These are phyloP conservation scores for Heterochromis multidens DNA, from an alignment of 2,113 vertebrate genomes.

Conservation along the genomic window DNA sequence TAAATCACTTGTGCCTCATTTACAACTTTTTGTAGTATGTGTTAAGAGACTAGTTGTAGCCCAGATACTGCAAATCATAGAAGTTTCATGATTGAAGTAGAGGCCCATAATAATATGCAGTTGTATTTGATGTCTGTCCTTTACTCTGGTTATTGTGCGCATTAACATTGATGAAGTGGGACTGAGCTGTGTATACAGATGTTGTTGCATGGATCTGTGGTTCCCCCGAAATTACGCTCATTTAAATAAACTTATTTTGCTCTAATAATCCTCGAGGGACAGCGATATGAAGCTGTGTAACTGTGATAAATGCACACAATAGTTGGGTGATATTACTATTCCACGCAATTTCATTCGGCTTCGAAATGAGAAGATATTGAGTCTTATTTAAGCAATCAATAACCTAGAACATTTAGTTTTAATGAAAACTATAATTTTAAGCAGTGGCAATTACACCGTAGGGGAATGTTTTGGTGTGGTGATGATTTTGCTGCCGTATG, in stretches of 20 bases:
- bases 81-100: neutral
- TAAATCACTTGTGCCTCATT: constrained; percentile 11
- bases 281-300: constrained; percentile 52
- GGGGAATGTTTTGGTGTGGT: constrained; percentile 74
- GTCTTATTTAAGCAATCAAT: constrained; percentile 82
- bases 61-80: neutral
- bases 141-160: constrained; percentile 15
- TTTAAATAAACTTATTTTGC: constrained; percentile 73
- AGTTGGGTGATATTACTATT: constrained; percentile 74
- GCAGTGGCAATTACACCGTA: constrained; percentile 75
- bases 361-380: constrained; percentile 76
- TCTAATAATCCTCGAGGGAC: constrained; percentile 70
- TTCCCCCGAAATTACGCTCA: constrained; percentile 65
- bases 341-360: constrained; percentile 71
- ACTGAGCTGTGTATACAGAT: constrained; percentile 52
- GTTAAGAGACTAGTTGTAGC: neutral
- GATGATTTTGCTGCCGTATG: constrained; percentile 73
- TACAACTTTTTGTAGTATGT: neutral
- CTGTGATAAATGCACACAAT: constrained; percentile 71
- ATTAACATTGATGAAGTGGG: constrained; percentile 34
- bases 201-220: constrained; percentile 53
- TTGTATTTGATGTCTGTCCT: constrained; percentile 27
- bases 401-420: constrained; percentile 77
- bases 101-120: neutral
- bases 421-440: constrained; percentile 83